Evolutionary conservation across 2,113 vertebrate species (phyloP), one percentile per base, ranked within the genome.

Genomic region (Menura novaehollandiae): DNA sequence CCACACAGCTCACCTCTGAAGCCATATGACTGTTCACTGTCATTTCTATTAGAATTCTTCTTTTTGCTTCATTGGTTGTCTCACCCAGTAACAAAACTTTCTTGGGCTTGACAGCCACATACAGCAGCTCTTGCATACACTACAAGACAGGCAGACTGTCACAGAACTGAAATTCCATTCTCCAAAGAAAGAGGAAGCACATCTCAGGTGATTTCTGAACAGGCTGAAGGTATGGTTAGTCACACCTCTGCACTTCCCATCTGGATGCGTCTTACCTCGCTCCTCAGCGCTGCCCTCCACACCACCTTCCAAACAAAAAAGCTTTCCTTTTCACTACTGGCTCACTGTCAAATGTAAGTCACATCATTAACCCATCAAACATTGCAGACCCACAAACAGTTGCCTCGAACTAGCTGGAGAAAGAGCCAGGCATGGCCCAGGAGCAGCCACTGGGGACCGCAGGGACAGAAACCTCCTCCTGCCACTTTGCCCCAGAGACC

Each of bases 191-290:
- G 8, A 84, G 14, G 11, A 33, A 89, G 17, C 11, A 39, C 6
- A 60, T 67, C 11, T 56, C 7, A 0, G 6, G n/a, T 32, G 8
- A 52, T 33, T 80, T 62, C 51, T 64, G 33, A 68, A 52, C 27
- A 85, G 23, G 22, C 11, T 76, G 33, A 85, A 85, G 21, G 12
- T 9, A 35, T 2, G 6, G 24, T 68, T 28, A 75, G 15, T 33
- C 12, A 7, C 39, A 47, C 32, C 11, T 64, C 23, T 44, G 10
- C 4, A 1, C 55, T 85, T 75, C 28, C 63, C n/a, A 74, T 6
- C 11, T 3, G 2, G 30, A 14, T 0, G 0, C 3, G 1, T 35
- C 9, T 72, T 37, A 71, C 9, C 15, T 21, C 33, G 64, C 18
- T 63, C n/a, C 13, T 59, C 0, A 0, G 22, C 24, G 47, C n/a